Conservation (phyloP, 2,113 vertebrate genomes). For the Eleginops maclovinus region DNA sequence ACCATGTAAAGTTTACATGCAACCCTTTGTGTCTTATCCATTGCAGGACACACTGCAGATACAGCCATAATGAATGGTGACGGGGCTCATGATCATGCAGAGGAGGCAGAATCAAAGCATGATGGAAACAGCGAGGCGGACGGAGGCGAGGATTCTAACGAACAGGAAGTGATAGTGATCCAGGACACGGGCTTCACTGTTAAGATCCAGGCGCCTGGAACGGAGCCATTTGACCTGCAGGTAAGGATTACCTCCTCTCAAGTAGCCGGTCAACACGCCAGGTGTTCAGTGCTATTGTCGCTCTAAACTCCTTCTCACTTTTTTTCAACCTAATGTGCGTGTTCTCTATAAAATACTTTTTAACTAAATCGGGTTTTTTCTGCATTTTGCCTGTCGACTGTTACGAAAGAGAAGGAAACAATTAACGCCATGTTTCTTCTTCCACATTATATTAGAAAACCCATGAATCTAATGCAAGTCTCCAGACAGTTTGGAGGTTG, state of each 20-base stretch:
- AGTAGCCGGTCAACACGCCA: not conserved
- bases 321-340: not conserved
- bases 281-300: not conserved
- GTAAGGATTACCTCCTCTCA: slow-evolving; percentile 71
- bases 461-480: not conserved
- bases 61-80: slow-evolving; percentile 93
- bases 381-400: not conserved
- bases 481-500: too few relatives aligned
- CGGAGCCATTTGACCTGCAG: slow-evolving; percentile 96
- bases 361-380: not conserved
- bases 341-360: not conserved
- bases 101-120: slow-evolving; percentile 84
- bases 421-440: not conserved
- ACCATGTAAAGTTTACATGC: not conserved
- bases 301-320: not conserved
- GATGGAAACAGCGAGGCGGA: slow-evolving; percentile 87
- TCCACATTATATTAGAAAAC: not conserved
- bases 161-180: slow-evolving; percentile 99
- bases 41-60: slow-evolving; percentile 84
- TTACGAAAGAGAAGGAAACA: not conserved
- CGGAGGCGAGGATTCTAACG: slow-evolving; percentile 88
- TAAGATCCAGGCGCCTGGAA: slow-evolving; percentile 94
- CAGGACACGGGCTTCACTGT: slow-evolving; percentile 98
- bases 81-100: slow-evolving; percentile 82
- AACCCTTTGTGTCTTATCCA: not conserved